Evolutionary conservation across 2,113 vertebrate genomes (phyloP), one percentile per base, ranked within the genome.

Genomic region (Hydropotes inermis): DNA sequence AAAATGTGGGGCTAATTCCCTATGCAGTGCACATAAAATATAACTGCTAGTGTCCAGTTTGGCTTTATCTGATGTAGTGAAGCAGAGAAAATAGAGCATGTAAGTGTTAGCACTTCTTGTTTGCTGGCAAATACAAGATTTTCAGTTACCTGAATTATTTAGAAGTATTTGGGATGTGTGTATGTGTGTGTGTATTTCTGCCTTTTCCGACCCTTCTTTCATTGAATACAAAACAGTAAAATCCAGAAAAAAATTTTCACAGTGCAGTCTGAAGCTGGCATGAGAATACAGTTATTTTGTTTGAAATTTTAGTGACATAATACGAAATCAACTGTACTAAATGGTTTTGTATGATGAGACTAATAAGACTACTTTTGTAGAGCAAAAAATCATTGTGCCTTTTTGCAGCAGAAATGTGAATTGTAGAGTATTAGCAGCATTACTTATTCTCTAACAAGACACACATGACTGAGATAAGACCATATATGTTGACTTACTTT

Each of bases 101-200:
- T 83, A 84, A 97, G 39, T 39, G 3, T 54, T 90, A 96, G 16
- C 7, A 74, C 88, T 95, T 11, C 19, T 94, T 93, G 15, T 96
- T 98, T 96, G 36, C 87, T 95, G 50, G 1, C 23, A 95, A 88
- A 54, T 0, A 93, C 89, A 70, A 43, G 87, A 67, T 89, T 95
- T 97, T 25, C n/a, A 97, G 76, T 2, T 96, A 70, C 7, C 57
- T 97, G 36, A 97, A 97, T 96, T 97, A 97, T 97, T 98, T 98
- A 97, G 57, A 97, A 93, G 14, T 92, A 79, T 96, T 98, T 92
- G 95, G 3, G 6, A 2, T 33, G 2, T 8, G 45, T 19, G 17
- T 47, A 6, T 47, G 4, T 58, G 27, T 55, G 25, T 60, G 78
- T 11, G 8, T 36, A 91, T 94, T 88, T 94, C 85, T 7, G 43